Conservation (phyloP, 1,140 invertebrate genomes). For the Cepaea nemoralis region DNA sequence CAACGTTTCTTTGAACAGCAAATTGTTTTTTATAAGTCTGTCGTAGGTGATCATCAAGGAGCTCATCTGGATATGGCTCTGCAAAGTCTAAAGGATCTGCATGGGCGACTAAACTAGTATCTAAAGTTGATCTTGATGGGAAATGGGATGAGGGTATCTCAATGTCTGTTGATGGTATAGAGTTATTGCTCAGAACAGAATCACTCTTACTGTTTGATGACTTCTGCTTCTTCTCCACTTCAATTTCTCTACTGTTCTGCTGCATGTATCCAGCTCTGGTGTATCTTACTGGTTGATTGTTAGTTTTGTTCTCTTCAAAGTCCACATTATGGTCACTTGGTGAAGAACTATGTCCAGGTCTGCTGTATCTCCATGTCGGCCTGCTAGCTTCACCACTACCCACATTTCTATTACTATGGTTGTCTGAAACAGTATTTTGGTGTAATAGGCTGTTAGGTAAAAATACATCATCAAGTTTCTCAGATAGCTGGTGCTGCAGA, state of each 20-base stretch:
- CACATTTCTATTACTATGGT: neutral
- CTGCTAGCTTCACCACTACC: neutral
- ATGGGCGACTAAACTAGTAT: conserved; percentile 13
- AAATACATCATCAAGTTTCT: conserved; percentile 17
- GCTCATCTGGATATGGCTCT: conserved; percentile 18
- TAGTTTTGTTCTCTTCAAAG: neutral
- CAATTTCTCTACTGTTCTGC: neutral
- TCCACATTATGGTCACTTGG: neutral
- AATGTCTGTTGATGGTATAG: conserved; percentile 11
- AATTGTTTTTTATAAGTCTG: conserved; percentile 25
- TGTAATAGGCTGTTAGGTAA: neutral
- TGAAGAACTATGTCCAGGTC: neutral
- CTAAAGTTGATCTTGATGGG: neutral
- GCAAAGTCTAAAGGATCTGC: neutral
- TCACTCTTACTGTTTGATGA: conserved; percentile 4
- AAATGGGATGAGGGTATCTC: neutral
- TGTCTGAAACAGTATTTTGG: neutral
- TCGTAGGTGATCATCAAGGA: neutral
- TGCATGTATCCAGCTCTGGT: neutral
- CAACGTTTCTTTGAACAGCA: neutral
- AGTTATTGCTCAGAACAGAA: conserved; percentile 4
- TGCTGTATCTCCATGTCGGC: neutral
- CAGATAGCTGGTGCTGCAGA: neutral
- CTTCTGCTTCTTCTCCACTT: neutral
- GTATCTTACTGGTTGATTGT: neutral